Conservation (phyloP, 1,140 invertebrate species). For the Leguminivora glycinivorella region DNA sequence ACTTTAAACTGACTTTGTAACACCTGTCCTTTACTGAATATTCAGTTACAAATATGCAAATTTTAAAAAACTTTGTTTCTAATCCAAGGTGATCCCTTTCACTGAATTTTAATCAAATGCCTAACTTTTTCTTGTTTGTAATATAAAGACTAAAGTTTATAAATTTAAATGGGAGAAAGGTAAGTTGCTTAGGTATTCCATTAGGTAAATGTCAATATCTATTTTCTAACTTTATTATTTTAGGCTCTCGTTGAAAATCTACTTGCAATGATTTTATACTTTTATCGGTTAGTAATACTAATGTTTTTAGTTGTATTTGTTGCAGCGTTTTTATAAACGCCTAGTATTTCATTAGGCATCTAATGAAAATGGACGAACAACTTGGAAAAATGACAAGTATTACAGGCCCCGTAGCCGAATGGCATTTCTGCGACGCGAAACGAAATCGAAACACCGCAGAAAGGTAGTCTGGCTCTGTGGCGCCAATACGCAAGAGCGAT, state of each 20-base stretch:
- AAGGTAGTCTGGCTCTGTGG: too few relatives aligned
- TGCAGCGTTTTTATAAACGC: too few relatives aligned
- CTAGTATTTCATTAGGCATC: too few relatives aligned
- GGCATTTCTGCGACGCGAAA: too few relatives aligned
- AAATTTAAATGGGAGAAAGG: neutral
- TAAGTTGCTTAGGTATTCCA: neutral
- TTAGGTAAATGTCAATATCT: neutral
- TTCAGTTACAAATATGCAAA: constrained; percentile 13
- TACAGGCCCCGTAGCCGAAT: too few relatives aligned
- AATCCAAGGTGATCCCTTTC: constrained; percentile 26
- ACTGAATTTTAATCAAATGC: constrained; percentile 16
- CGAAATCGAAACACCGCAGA: too few relatives aligned
- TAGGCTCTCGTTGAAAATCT: neutral
- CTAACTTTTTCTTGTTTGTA: neutral
- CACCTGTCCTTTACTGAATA: neutral
- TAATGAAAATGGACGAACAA: too few relatives aligned
- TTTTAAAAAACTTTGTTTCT: constrained; percentile 5
- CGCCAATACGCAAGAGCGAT: too few relatives aligned
- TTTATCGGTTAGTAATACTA: too few relatives aligned
- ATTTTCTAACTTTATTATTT: neutral
- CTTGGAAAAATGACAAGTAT: too few relatives aligned
- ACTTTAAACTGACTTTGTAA: constrained; percentile 16
- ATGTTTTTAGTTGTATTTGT: too few relatives aligned
- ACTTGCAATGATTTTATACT: too few relatives aligned
- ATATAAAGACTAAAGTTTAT: neutral